These are phyloP conservation scores for Trochalopteron elliotii DNA, from an alignment of 2,113 vertebrate species.

Conservation along the genomic window DNA sequence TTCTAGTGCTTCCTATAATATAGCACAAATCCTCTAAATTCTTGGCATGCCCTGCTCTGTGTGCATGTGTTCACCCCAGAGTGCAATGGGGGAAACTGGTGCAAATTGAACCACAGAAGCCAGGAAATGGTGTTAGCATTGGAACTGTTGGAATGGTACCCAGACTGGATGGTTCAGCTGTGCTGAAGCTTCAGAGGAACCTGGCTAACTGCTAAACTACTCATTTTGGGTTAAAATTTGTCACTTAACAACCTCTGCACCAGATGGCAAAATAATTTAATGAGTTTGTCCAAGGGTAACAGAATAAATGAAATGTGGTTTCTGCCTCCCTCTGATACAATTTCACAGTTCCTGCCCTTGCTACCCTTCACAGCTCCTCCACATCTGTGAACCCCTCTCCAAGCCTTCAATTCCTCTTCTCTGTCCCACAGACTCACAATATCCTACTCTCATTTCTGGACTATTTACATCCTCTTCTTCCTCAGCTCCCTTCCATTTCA, in stretches of 20 bases:
- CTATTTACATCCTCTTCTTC: not conserved
- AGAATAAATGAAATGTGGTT: not conserved
- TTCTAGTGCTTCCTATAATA: not conserved
- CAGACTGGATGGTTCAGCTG: not conserved
- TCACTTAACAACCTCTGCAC: not conserved
- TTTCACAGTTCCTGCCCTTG: not conserved
- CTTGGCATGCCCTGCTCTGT: not conserved
- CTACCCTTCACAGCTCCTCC: not conserved
- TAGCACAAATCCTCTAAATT: not conserved
- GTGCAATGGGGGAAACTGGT: not conserved
- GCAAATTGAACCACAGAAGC: not conserved
- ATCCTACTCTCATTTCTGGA: not conserved
- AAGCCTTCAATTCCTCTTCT: not conserved
- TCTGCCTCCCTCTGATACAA: not conserved
- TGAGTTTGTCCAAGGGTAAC: not conserved
- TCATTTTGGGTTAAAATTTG: not conserved
- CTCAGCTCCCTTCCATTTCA: not conserved
- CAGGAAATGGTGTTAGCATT: not conserved
- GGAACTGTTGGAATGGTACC: not conserved
- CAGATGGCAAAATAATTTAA: not conserved
- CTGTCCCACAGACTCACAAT: not conserved
- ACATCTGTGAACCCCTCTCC: rapidly evolving
- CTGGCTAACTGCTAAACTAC: not conserved
- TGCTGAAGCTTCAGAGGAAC: not conserved
- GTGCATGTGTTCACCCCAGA: rapidly evolving